Base-by-base conservation (phyloP, 2,113 vertebrate species). In the Chionis minor region DNA sequence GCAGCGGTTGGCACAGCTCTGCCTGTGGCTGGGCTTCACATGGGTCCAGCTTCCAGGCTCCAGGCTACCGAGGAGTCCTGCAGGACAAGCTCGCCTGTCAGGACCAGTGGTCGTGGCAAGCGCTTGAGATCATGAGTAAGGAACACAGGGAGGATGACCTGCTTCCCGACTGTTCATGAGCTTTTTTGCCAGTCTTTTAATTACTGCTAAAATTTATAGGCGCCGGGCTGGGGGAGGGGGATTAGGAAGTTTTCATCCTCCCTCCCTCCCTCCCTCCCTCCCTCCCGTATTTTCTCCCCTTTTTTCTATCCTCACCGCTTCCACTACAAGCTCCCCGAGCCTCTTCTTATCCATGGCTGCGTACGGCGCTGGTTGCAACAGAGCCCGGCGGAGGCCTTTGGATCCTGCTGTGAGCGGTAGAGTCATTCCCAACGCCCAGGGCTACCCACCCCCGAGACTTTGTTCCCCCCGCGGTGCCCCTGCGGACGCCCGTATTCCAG, bases 361-460 rank as follows among this genome's bases (percentile, higher is more conserved):
- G 4, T 20, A 12, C 21, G 62, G 47, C 38, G 12, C 55, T 69
- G 58, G 0, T 32, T 63, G 86, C 67, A 44, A 5, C 65, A 1
- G 73, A 88, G 90, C 90, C 72, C 70, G 90, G 89, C 2, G 8
- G 86, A 81, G 94, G 93, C 93, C 96, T 93, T 83, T 19, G 92
- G 40, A 81, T 89, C 70, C 81, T 59, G 74, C 94, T 47, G 91
- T 73, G 65, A 27, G 32, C 33, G 47, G 38, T 17, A 30, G 21
- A 15, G 49, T 42, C 56, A 77, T 82, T 51, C 88, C 45, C 5
- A 82, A 30, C 52, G 74, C 94, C 90, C 28, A 12, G 87, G 59
- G 94, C 87, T 38, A 33, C 28, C 19, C 74, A 3, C 72, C 2
- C 61, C 51, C 0, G 27, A 6, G 4, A n/a, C 73, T 30, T 8